Percentiles rank a stretch among this genome's conserved stretches.
Conservation (phyloP, 2,797 vertebrate genomes). For the Luscinia luscinia region DNA sequence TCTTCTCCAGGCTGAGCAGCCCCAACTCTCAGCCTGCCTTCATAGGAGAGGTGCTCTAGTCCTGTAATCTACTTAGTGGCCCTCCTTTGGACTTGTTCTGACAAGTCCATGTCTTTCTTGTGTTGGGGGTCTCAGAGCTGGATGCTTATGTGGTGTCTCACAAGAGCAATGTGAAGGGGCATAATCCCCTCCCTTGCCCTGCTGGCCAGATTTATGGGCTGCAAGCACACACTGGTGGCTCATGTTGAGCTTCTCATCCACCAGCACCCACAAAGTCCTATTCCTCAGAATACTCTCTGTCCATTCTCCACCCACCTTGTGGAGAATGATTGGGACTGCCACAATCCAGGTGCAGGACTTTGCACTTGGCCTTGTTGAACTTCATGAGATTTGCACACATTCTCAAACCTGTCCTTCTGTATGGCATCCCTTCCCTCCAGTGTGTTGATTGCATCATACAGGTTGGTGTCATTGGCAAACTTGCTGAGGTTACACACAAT, state of each 20-base stretch:
- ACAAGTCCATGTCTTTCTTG: background rate
- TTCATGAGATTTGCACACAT: background rate
- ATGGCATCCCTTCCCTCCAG: background rate
- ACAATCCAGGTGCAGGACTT: background rate
- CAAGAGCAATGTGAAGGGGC: background rate
- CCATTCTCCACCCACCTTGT: background rate
- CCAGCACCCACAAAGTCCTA: background rate
- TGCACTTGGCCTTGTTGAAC: background rate
- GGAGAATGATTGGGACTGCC: background rate
- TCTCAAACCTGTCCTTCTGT: background rate
- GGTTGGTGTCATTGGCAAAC: background rate
- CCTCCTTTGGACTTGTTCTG: background rate
- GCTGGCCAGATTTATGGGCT: background rate
- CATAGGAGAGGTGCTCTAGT: background rate
- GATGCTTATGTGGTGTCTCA: background rate
- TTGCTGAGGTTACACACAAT: background rate
- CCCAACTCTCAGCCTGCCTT: background rate
- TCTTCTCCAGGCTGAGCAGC: background rate
- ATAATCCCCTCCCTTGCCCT: background rate
- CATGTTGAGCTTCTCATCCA: background rate
- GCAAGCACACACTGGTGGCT: rapidly evolving
- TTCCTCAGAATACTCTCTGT: background rate
- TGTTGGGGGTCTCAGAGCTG: background rate
- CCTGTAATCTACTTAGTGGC: background rate
- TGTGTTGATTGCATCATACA: background rate